A percentile compares a stretch with the other conserved stretches of the same genome.
phyloP scores from a whole-genome alignment of 2,113 vertebrate species.

The Megaceryle maxima region DNA sequence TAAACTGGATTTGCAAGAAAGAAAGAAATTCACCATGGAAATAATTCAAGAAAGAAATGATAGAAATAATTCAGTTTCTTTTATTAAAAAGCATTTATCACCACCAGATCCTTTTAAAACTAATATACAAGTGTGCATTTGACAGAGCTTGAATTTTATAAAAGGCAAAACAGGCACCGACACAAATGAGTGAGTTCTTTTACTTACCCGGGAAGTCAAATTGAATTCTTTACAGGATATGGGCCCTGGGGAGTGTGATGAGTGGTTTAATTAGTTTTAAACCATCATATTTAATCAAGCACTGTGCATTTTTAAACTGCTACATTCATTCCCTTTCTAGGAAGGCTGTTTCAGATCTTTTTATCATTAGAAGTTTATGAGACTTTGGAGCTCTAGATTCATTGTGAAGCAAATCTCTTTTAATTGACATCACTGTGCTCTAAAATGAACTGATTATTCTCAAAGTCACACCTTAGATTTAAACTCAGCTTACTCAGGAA shows the following conservation, averaged over 20 bases:
- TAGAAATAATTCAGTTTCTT: slow-evolving; percentile 23
- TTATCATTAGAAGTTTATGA: not conserved
- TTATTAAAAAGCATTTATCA: slow-evolving; percentile 60
- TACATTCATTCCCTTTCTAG: slow-evolving; percentile 8
- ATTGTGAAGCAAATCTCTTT: slow-evolving; percentile 37
- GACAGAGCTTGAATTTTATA: not conserved
- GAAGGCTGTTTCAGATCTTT: slow-evolving; percentile 17
- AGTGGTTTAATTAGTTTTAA: slow-evolving; percentile 58
- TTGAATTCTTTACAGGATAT: not conserved
- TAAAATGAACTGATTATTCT: slow-evolving; percentile 1
- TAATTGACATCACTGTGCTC: not conserved
- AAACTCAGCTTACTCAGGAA: not conserved
- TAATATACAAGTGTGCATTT: not conserved
- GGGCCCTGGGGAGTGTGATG: not conserved
- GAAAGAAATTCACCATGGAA: not conserved
- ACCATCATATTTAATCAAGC: slow-evolving; percentile 39
- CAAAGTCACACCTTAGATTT: not conserved
- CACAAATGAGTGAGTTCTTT: not conserved
- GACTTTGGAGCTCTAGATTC: not conserved
- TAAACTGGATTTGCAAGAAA: not conserved
- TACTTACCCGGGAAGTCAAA: not conserved
- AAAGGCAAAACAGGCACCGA: not conserved
- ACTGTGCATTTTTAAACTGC: not conserved
- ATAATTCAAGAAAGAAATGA: slow-evolving; percentile 8
- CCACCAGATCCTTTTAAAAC: not conserved